phyloP scores from a whole-genome alignment of 2,888 invertebrate genomes.

The Brachynemurus nebulosus region DNA sequence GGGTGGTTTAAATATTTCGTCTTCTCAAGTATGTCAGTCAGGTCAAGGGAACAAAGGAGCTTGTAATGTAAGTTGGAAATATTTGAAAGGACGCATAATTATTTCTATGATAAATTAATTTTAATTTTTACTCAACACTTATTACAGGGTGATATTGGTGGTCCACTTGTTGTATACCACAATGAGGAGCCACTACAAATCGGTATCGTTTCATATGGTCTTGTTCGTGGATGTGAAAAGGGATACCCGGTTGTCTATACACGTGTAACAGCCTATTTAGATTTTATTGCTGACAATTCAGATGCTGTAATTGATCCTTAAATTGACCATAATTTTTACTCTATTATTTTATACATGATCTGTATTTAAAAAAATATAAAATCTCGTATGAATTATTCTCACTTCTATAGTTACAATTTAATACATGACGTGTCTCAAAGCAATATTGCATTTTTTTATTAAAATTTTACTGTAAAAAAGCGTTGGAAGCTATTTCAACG shows the following conservation, averaged over 20 bases:
- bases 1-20: neutral
- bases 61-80: conserved; percentile 26
- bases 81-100: too few species aligned
- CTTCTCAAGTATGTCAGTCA: neutral
- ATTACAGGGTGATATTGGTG: conserved; percentile 24
- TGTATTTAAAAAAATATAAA: too few species aligned
- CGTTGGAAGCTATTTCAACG: too few species aligned
- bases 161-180: conserved; percentile 18
- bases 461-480: too few species aligned
- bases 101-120: too few species aligned
- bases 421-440: too few species aligned
- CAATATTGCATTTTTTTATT: too few species aligned
- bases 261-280: conserved; percentile 19
- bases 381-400: too few species aligned
- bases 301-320: conserved; percentile 8
- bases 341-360: too few species aligned
- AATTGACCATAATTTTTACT: too few species aligned
- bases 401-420: too few species aligned
- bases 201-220: conserved; percentile 22
- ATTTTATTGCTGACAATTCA: conserved; percentile 17
- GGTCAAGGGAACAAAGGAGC: neutral
- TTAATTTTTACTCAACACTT: too few species aligned
- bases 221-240: conserved; percentile 18
- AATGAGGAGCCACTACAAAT: conserved; percentile 15
- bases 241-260: conserved; percentile 22